Percentiles rank a stretch among this genome's conserved stretches.
These are phyloP conservation scores for Aphrocallistes beatrix DNA, from an alignment of 37 sponge, comb jelly and placozoan genomes.

Conservation along the genomic window DNA sequence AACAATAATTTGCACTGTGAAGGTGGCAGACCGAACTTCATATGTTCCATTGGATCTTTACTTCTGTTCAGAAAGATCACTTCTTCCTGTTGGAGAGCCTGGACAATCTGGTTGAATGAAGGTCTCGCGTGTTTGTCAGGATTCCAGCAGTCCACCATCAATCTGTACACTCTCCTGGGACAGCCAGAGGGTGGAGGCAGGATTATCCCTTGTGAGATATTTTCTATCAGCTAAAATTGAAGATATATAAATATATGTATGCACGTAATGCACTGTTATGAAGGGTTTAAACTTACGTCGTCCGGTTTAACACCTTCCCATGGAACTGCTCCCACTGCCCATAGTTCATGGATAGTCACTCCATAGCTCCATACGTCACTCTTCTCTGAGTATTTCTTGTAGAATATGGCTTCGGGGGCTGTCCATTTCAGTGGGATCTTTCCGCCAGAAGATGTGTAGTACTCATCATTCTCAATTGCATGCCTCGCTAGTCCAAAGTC, in stretches of 20 bases:
- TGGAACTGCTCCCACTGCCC: background rate
- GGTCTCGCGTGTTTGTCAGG: background rate
- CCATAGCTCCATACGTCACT: background rate
- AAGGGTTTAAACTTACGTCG: background rate
- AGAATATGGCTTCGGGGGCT: slow-evolving; percentile 33
- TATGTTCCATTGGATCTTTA: background rate
- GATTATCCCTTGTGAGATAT: background rate
- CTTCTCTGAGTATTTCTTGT: slow-evolving; percentile 20
- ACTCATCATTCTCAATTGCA: slow-evolving; percentile 1
- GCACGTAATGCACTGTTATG: too few species aligned
- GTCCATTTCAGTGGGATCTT: slow-evolving; percentile 31
- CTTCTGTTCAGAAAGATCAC: background rate
- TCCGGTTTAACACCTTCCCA: background rate
- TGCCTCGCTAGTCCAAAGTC: background rate
- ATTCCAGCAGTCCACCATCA: slow-evolving; percentile 15
- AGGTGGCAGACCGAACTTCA: background rate
- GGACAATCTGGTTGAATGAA: background rate
- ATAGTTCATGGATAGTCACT: background rate
- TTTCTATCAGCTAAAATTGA: background rate
- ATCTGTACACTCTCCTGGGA: background rate
- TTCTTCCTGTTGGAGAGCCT: background rate
- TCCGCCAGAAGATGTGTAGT: slow-evolving; percentile 8
- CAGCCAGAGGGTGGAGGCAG: slow-evolving; percentile 5
- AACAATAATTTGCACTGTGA: background rate
- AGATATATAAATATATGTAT: too few species aligned